These are phyloP conservation scores for Therioaphis trifolii DNA, from an alignment of 2,888 invertebrate genomes.

Conservation along the genomic window DNA sequence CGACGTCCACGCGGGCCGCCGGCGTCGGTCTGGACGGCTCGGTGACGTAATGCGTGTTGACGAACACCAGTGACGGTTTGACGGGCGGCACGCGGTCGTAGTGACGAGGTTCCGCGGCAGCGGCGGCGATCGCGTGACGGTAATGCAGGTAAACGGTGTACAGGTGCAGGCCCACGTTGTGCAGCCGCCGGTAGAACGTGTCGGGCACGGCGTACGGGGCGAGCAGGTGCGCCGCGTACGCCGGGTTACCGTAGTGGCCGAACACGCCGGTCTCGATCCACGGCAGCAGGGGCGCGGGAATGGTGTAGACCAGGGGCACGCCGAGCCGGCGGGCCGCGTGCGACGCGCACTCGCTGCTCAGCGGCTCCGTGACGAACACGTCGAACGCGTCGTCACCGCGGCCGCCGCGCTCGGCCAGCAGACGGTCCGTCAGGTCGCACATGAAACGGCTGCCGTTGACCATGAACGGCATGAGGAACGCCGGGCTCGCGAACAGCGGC, in stretches of 20 bases:
- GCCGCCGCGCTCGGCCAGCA: background rate
- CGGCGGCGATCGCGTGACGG: background rate
- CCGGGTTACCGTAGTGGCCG: conserved; percentile 24
- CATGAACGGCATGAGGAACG: conserved; percentile 18
- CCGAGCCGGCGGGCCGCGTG: background rate
- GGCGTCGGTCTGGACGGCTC: conserved; percentile 23
- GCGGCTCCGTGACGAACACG: conserved; percentile 31
- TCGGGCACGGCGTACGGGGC: background rate
- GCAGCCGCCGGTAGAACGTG: background rate
- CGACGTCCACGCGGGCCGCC: conserved; percentile 25
- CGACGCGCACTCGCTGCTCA: conserved; percentile 28
- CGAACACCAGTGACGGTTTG: conserved; percentile 25
- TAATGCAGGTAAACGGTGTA: background rate
- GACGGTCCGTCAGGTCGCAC: conserved; percentile 7
- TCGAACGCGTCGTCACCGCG: background rate
- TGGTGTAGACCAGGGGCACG: conserved; percentile 38
- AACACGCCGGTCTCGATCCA: conserved; percentile 28
- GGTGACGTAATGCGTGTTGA: conserved; percentile 40
- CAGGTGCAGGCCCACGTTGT: conserved; percentile 20
- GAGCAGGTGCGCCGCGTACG: conserved; percentile 1
- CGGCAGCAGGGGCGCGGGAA: conserved; percentile 15
- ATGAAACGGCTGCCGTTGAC: background rate
- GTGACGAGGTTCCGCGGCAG: background rate
- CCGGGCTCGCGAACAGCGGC: background rate
- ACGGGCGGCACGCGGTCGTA: background rate